Evolutionary conservation across 37 sponge, comb jelly and placozoan genomes (phyloP), one percentile per base, ranked within the genome.

Genomic region (Eunapius fragilis): DNA sequence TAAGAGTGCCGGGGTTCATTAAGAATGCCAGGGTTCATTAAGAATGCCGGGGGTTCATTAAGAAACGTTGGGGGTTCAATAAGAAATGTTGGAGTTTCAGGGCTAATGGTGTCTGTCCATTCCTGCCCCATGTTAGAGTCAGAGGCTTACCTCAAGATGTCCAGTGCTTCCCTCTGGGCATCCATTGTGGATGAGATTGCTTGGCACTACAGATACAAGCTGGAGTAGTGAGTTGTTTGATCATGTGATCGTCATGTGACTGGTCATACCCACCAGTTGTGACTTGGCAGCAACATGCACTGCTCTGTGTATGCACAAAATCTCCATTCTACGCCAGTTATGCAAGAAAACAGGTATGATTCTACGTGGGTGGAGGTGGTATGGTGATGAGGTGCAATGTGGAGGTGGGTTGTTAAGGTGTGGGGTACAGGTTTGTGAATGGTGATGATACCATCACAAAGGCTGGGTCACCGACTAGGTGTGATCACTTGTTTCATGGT

Each of bases 191-290:
- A 77, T 10, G 91, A 93, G 72, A 48, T 93, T 17, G 77, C 67
- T 4, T 71, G 68, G 25, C 86, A 96, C 81, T 96, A 92, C 84
- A 48, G 78, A 45, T 93, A 91, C 68, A 83, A 75, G 33, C 74
- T 96, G 34, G 82, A 85, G 25, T 80, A 68, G 91, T 88, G 49
- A 78, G 94, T 68, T 84, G 41, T 58, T 19, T 58, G 58, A 19
- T 58, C 58, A 58, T 58, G 58, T 58, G 58, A 58, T 58, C 58
- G 14, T 58, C 58, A 58, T 19, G 1, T 23, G 77, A 47, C 31
- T 84, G 28, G 78, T 31, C 38, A 77, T 25, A 41, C 38, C 38
- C 35, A 25, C 37, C 85, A 89, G 90, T n/a, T 30, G 76, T 22
- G 85, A 81, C 68, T 25, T 85, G 68, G 30, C 32, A 31, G 81